Evolutionary conservation across 2,888 invertebrate genomes (phyloP).

Genomic region (Diadegma fenestrale): DNA sequence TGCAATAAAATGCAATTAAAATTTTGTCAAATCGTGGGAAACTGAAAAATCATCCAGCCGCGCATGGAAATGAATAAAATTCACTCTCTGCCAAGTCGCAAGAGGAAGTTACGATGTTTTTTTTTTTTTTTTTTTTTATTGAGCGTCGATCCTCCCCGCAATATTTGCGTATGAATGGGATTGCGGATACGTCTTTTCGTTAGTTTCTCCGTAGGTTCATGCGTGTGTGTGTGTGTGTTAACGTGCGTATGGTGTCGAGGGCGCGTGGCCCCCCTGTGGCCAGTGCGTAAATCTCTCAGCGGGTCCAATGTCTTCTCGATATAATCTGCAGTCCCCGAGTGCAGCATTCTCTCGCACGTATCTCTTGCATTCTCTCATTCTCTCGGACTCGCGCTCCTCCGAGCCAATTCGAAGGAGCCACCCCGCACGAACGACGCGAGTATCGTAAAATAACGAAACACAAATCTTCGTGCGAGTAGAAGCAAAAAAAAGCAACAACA

Average conservation of each 20-base stretch:
- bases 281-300: conserved; percentile 81
- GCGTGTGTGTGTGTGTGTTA: not conserved
- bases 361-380: conserved; percentile 33
- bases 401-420: conserved; percentile 34
- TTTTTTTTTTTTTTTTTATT: conserved; percentile 47
- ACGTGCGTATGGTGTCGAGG: conserved; percentile 50
- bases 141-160: conserved; percentile 73
- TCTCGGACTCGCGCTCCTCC: conserved; percentile 12
- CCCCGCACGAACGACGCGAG: conserved; percentile 50
- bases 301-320: conserved; percentile 78
- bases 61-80: conserved; percentile 41
- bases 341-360: conserved; percentile 22
- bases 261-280: conserved; percentile 73
- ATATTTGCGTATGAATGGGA: conserved; percentile 82
- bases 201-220: conserved; percentile 1
- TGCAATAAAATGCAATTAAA: too few relatives aligned
- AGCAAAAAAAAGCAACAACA: conserved; percentile 26
- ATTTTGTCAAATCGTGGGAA: conserved; percentile 49
- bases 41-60: conserved; percentile 28
- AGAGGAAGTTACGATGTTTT: conserved; percentile 35
- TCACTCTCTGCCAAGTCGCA: conserved; percentile 27
- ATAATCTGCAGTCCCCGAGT: conserved; percentile 74
- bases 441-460: conserved; percentile 60
- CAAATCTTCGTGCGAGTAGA: conserved; percentile 55
- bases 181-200: conserved; percentile 22